Evolutionary conservation across 2,113 vertebrate genomes (phyloP).

Genomic region (Psettodes erumei): DNA sequence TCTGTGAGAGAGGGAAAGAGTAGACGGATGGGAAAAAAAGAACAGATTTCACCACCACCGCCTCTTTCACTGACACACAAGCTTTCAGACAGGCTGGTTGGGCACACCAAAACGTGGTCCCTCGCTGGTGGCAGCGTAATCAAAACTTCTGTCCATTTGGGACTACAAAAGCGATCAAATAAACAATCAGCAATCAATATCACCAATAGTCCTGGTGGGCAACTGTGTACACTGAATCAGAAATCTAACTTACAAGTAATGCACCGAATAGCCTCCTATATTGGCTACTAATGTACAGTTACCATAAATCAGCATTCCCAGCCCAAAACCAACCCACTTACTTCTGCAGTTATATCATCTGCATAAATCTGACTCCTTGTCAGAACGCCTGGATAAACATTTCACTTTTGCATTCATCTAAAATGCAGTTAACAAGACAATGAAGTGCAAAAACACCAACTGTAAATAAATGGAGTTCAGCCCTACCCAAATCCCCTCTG

Average conservation of each 20-base stretch:
- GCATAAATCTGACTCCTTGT: background rate
- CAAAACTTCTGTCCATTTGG: slow-evolving; percentile 34
- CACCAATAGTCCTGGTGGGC: background rate
- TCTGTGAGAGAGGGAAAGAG: slow-evolving; percentile 72
- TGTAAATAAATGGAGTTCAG: background rate
- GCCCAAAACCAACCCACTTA: background rate
- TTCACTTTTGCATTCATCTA: background rate
- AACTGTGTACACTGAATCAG: background rate
- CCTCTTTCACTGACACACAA: slow-evolving; percentile 77
- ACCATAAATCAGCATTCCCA: slow-evolving; percentile 13
- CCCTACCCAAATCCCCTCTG: background rate
- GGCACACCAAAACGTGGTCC: slow-evolving; percentile 42
- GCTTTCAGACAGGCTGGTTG: slow-evolving; percentile 44
- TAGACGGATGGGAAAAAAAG: slow-evolving; percentile 78
- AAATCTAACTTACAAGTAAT: background rate
- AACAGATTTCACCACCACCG: slow-evolving; percentile 71
- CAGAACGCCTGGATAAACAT: background rate
- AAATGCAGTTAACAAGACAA: background rate
- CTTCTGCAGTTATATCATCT: background rate
- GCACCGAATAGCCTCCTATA: background rate
- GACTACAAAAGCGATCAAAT: slow-evolving; percentile 1
- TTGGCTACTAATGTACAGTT: background rate
- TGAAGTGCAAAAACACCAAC: background rate
- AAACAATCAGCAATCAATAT: slow-evolving; percentile 6
- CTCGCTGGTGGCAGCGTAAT: slow-evolving; percentile 30